A percentile compares a stretch with the other conserved stretches of the same genome.
These are phyloP conservation scores for Chlorodrepanis virens DNA, from an alignment of 2,113 vertebrate species.

Conservation along the genomic window DNA sequence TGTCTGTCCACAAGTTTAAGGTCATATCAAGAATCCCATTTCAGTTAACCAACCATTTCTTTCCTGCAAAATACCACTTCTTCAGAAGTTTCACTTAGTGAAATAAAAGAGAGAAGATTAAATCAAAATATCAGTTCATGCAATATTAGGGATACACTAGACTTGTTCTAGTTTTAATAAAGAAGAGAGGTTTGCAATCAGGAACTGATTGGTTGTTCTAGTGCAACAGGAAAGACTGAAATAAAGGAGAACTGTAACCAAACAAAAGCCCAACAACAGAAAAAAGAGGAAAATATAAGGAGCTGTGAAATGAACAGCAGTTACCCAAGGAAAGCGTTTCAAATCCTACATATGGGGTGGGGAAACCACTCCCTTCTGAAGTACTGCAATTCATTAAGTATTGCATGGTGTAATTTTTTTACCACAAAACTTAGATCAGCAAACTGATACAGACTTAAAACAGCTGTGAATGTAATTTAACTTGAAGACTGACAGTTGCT, in stretches of 20 bases:
- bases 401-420: background rate
- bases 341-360: background rate
- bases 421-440: constrained; percentile 37
- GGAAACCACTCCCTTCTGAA: background rate
- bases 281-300: background rate
- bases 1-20: background rate
- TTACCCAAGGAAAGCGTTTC: background rate
- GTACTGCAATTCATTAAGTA: constrained; percentile 3
- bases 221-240: background rate
- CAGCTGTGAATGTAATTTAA: constrained; percentile 1
- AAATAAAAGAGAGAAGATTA: background rate
- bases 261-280: background rate
- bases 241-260: background rate
- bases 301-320: background rate
- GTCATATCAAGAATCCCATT: background rate
- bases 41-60: background rate
- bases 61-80: background rate
- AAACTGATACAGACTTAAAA: constrained; percentile 24
- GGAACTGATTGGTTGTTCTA: background rate
- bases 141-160: background rate
- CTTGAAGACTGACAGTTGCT: background rate
- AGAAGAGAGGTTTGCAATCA: background rate
- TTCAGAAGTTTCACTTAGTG: background rate
- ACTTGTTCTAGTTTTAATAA: background rate
- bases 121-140: background rate